Conservation (phyloP, 2,888 invertebrate species). For the Yponomeuta plumbellus region DNA sequence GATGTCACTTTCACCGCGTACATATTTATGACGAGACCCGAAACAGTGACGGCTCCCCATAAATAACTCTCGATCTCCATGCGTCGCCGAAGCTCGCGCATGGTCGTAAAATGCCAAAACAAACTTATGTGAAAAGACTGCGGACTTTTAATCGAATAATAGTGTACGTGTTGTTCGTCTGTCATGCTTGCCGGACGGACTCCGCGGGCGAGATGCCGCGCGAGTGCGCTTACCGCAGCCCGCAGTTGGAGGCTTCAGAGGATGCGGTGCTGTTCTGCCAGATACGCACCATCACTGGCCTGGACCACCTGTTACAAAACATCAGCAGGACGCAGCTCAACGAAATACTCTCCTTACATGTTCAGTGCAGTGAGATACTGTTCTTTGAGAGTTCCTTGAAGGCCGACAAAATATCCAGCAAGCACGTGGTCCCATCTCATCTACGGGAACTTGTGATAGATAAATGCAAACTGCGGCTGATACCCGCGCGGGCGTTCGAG, state of each 20-base stretch:
- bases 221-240: slow-evolving; percentile 83
- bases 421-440: slow-evolving; percentile 78
- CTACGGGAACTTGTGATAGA: slow-evolving; percentile 83
- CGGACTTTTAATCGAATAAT: slow-evolving; percentile 69
- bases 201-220: slow-evolving; percentile 75
- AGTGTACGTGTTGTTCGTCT: slow-evolving; percentile 72
- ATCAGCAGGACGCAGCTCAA: slow-evolving; percentile 80
- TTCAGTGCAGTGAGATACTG: slow-evolving; percentile 85
- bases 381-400: slow-evolving; percentile 84
- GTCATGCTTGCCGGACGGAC: slow-evolving; percentile 59
- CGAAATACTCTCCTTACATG: slow-evolving; percentile 80
- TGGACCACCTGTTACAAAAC: slow-evolving; percentile 81
- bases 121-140: slow-evolving; percentile 64
- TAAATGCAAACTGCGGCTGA: slow-evolving; percentile 85
- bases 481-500: slow-evolving; percentile 82
- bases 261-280: slow-evolving; percentile 80
- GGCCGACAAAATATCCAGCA: slow-evolving; percentile 61
- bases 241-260: slow-evolving; percentile 73
- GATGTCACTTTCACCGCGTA: slow-evolving; percentile 60
- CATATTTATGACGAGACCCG: slow-evolving; percentile 69
- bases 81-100: slow-evolving; percentile 41
- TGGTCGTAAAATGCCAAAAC: slow-evolving; percentile 71
- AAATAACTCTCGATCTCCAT: slow-evolving; percentile 66
- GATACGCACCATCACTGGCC: slow-evolving; percentile 82
- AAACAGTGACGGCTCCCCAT: slow-evolving; percentile 53